Evolutionary conservation across 2,888 invertebrate genomes (phyloP), one percentile per base, ranked within the genome.

Genomic region (Saturnia pavonia): DNA sequence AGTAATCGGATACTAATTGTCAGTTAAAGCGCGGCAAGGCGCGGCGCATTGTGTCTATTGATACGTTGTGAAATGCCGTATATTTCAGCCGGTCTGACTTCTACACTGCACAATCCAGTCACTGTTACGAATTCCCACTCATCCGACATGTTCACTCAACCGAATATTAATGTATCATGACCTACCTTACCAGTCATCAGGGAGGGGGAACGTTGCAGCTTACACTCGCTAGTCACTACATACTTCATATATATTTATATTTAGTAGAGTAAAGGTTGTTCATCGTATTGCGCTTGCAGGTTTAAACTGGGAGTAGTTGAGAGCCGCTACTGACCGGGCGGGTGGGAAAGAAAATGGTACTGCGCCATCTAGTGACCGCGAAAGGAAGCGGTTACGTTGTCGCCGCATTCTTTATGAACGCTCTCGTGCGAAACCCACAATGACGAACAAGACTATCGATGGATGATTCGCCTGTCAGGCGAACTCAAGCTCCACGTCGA

Each of bases 401-500:
- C n/a, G 40, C 40, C 40, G 66, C 66, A 66, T 43, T 43, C 40
- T 40, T 66, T 66, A 19, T 66, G 42, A 66, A 40, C 40, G 66
- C 66, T 40, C 25, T 40, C 66, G 40, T n/a, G 66, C 27, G 60
- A 57, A 57, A 45, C 57, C 42, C 14, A 65, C 57, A 57, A 65
- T 73, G 75, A 75, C 74, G 70, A 69, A 74, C 77, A 75, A 72
- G 74, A 73, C 69, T 74, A n/a, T n/a, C 19, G 22, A 57, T 14
- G 11, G 12, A 25, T 67, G 40, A 70, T 57, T 25, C 57, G 9
- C 57, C 4, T 57, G 22, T 22, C 57, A 57, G 57, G 14, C 9
- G 57, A 12, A 12, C 57, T 11, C 22, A 25, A 25, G 12, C 57
- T 25, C 25, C 57, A 57, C 57, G 57, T 57, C 9, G 57, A 22